Percentiles rank a stretch among this genome's conserved stretches.
Evolutionary conservation across 2,888 invertebrate species (phyloP).

Genomic region (Cotesia congregata): DNA sequence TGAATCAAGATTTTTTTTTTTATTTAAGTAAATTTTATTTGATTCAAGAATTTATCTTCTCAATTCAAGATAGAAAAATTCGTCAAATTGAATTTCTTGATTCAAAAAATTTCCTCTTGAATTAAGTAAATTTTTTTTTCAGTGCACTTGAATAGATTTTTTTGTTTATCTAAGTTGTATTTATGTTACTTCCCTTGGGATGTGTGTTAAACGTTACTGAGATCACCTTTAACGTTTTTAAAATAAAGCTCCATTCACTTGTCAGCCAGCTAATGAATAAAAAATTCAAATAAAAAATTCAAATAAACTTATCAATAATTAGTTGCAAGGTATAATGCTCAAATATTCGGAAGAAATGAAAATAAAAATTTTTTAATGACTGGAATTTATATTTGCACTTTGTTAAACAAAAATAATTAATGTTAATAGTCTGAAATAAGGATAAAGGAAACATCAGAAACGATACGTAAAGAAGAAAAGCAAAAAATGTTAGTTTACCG

Average conservation of each 20-base stretch:
- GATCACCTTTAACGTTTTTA: not conserved
- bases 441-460: not conserved
- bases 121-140: not conserved
- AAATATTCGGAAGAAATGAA: not conserved
- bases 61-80: no score
- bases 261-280: not conserved
- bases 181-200: not conserved
- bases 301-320: not conserved
- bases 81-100: no score
- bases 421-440: not conserved
- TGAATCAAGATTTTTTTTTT: no score
- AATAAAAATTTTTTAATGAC: not conserved
- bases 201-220: not conserved
- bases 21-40: no score
- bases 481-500: not conserved
- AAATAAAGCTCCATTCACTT: not conserved
- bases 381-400: not conserved
- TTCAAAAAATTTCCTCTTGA: no score
- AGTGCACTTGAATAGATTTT: not conserved
- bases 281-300: not conserved
- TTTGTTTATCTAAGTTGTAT: not conserved
- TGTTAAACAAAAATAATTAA: not conserved
- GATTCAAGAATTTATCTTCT: no score
- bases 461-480: not conserved
- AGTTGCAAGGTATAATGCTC: no score